Conservation (phyloP, 92 coral and sea anemone species). For the Chrysogorgia sp. region DNA sequence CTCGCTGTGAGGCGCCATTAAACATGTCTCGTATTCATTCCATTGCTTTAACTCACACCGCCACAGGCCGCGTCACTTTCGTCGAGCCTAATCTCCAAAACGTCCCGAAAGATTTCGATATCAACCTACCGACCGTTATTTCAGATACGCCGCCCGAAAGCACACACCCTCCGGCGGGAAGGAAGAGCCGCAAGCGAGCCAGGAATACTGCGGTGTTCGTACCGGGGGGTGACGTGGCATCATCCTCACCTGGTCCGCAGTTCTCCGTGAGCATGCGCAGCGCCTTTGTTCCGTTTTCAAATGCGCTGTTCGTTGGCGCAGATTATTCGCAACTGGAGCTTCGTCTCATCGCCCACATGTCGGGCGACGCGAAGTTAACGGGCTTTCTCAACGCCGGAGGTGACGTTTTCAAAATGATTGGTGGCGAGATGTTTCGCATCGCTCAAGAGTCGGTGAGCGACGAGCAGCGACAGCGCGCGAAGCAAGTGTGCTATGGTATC, state of each 20-base stretch:
- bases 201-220: constrained; percentile 36
- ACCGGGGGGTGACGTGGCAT: constrained; percentile 27
- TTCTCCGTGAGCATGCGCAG: constrained; percentile 96
- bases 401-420: constrained; percentile 96
- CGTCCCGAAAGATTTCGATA: constrained; percentile 92
- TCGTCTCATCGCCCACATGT: constrained; percentile 93
- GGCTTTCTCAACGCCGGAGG: constrained; percentile 85
- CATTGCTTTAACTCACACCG: constrained; percentile 81
- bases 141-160: constrained; percentile 79
- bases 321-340: constrained; percentile 98
- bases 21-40: constrained; percentile 84
- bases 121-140: constrained; percentile 78
- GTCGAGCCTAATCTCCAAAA: constrained; percentile 96
- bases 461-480: constrained; percentile 93
- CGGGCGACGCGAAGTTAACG: constrained; percentile 79
- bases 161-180: constrained; percentile 29
- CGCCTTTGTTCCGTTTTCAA: constrained; percentile 82
- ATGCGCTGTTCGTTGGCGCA: constrained; percentile 87
- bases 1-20: constrained; percentile 54
- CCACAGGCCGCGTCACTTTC: constrained; percentile 95
- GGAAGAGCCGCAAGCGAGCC: constrained; percentile 52
- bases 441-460: constrained; percentile 72
- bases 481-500: constrained; percentile 95
- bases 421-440: constrained; percentile 78
- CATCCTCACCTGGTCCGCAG: constrained; percentile 52